Evolutionary conservation across 2,888 invertebrate genomes (phyloP).

Genomic region (Dorcus parallelipipedus): DNA sequence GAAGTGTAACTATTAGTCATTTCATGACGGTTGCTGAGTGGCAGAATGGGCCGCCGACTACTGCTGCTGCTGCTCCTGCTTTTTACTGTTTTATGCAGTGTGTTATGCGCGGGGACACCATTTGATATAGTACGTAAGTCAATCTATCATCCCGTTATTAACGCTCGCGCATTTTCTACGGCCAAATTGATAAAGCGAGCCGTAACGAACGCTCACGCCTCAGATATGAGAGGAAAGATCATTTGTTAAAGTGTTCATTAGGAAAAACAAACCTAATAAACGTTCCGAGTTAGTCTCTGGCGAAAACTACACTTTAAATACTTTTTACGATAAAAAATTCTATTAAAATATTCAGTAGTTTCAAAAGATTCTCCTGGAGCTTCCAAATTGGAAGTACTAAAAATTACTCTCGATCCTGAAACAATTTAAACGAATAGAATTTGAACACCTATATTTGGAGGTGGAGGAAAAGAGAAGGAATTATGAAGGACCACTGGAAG

Average conservation of each 20-base stretch:
- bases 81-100: conserved; percentile 37
- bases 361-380: too few species aligned
- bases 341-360: too few species aligned
- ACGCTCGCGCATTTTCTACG: conserved; percentile 26
- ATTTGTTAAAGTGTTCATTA: conserved; percentile 36
- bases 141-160: conserved; percentile 35
- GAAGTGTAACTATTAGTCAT: conserved; percentile 41
- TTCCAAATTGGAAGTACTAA: too few species aligned
- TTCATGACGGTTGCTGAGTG: conserved; percentile 34
- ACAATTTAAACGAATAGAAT: too few species aligned
- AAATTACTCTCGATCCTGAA: too few species aligned
- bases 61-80: conserved; percentile 20
- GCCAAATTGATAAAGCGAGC: conserved; percentile 33
- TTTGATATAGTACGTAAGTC: conserved; percentile 38
- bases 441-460: too few species aligned
- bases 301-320: too few species aligned
- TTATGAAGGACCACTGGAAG: too few species aligned
- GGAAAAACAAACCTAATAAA: conserved; percentile 32
- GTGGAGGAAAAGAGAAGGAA: too few species aligned
- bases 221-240: conserved; percentile 31
- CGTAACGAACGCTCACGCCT: conserved; percentile 21
- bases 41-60: conserved; percentile 18
- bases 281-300: neutral
- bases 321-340: too few species aligned
- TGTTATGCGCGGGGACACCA: conserved; percentile 30